Evolutionary conservation across 92 coral and sea anemone genomes (phyloP), one percentile per base, ranked within the genome.

Genomic region (Virgularia gustaviana): DNA sequence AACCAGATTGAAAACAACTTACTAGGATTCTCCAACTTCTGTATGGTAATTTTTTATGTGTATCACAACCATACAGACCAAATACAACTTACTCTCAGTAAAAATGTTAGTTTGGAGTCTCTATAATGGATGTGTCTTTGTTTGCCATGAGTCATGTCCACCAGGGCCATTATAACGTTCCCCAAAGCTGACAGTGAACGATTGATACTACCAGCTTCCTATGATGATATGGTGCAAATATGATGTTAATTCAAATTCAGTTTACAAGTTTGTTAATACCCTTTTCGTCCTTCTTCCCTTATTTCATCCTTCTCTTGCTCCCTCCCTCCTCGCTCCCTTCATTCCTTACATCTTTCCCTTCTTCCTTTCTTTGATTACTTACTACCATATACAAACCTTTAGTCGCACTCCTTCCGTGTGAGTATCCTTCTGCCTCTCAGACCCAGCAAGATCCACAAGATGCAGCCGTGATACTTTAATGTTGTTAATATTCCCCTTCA

Each of bases 131-230:
- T 90, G 60, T 94, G 99, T 65, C 99, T 81, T 54, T 88, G 87
- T 63, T 94, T 94, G 30, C 99, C 99, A 57, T 94, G 99, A 6
- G 99, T 94, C 2, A 94, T 94, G 58, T 94, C 99, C 42, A 94
- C 99, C 32, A 94, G 65, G 1, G 99, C 99, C 99, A 94, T 94
- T 58, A 94, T 94, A 31, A 94, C 99, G 57, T 94, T 94, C 1
- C 99, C 99, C 34, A 94, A 81, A 12, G 99, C 96, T 52, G 99
- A 94, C 30, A 94, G 73, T 1, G 99, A 94, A 28, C 88, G 88
- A 66, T 94, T 94, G 66, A 94, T 94, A 25, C 99, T 94, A 55
- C 99, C 88, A 22, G 99, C 99, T 43, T 94, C 99, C 99, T 94
- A 62, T 19, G n/a, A n/a, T n/a, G n/a, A n/a, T n/a, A n/a, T n/a